These are phyloP conservation scores for Trogon melanurus DNA, from an alignment of 2,113 vertebrate genomes.

Conservation along the genomic window DNA sequence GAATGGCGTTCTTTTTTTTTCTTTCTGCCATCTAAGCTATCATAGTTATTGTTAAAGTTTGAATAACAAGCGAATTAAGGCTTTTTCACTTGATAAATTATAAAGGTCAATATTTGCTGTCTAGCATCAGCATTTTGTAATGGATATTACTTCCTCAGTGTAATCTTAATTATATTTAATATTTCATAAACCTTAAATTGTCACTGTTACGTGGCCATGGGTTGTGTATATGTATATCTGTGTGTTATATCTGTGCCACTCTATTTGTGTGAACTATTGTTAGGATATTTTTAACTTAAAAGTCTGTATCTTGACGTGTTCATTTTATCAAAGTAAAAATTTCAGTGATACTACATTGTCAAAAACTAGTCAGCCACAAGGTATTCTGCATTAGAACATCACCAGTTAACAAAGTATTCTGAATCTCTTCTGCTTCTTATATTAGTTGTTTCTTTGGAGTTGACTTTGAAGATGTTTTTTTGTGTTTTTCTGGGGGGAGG, in stretches of 20 bases:
- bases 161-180: constrained; percentile 26
- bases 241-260: not conserved
- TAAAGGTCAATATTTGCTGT: constrained; percentile 70
- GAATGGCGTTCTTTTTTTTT: not conserved
- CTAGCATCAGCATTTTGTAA: constrained; percentile 62
- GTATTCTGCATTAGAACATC: not conserved
- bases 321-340: not conserved
- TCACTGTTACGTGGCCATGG: constrained; percentile 1
- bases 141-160: constrained; percentile 36
- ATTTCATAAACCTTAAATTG: constrained; percentile 37
- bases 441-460: not conserved
- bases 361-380: not conserved
- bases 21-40: constrained; percentile 30
- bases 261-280: not conserved
- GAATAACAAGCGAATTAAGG: constrained; percentile 66
- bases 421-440: not conserved
- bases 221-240: not conserved
- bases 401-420: not conserved
- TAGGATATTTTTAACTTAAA: not conserved
- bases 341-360: not conserved
- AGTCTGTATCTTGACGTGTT: not conserved
- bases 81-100: constrained; percentile 63
- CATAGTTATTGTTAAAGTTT: constrained; percentile 65
- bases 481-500: not conserved
- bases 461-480: not conserved